Base-by-base conservation (phyloP, 2,888 invertebrate genomes). In the Anodontia alba region DNA sequence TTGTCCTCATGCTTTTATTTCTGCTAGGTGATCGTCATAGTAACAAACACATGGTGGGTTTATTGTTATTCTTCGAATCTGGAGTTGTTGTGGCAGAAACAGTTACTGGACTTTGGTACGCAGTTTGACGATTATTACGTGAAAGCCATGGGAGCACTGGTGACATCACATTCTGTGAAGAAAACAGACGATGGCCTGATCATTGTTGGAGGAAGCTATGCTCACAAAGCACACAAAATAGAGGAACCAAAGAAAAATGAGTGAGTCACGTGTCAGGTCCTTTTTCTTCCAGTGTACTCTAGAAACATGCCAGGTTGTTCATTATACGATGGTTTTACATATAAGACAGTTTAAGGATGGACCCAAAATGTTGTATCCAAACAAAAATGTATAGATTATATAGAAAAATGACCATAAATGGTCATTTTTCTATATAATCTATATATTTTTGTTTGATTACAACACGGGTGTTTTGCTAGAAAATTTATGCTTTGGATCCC, bases 31-130 rank as follows among this genome's bases (percentile, higher is more conserved):
- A 91, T 93, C 36, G 91, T 93, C 0, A 90, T 93, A 54, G 92
- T 91, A n/a, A 91, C 91, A 26, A 86, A 90, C 79, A 90, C 92
- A 79, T 93, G 93, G 93, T 89, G 90, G 78, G 91, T 93, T 29
- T 83, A 92, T 74, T 93, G 93, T 78, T 93, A 90, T 78, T 87
- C 88, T 62, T 88, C 90, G 49, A 85, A 88, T 29, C 87, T 93
- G 20, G 81, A 84, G 20, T 83, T 93, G 17, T 83, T 92, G n/a
- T 93, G 93, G 93, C 84, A 87, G 68, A 88, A 87, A 31, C 86
- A 87, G 38, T 69, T 93, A 49, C 73, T 91, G 83, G 87, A 88
- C 36, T 80, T 88, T n/a, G 83, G 86, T 23, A 83, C 89, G 15
- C 78, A 88, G n/a, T 77, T 85, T n/a, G 87, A 87, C 2, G 84